Conservation (phyloP, 2,888 invertebrate genomes). For the Trichopoda pennipes region DNA sequence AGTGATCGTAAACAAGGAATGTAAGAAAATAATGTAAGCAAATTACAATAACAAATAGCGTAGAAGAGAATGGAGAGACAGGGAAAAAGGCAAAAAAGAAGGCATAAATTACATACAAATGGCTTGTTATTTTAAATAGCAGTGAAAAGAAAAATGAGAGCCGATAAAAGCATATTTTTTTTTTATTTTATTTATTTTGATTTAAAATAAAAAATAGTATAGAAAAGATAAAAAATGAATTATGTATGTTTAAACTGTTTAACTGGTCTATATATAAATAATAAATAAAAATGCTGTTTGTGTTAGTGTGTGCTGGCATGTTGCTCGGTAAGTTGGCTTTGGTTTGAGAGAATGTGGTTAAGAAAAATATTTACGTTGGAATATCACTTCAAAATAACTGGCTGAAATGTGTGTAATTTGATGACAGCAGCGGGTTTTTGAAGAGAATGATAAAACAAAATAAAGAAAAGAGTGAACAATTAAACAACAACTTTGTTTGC, state of each 20-base stretch:
- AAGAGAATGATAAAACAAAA: conserved; percentile 24
- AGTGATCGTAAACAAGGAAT: conserved; percentile 35
- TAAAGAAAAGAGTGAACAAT: conserved; percentile 28
- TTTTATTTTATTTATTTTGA: conserved; percentile 6
- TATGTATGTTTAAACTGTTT: conserved; percentile 32
- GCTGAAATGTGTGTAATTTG: conserved; percentile 66
- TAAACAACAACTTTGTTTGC: conserved; percentile 7
- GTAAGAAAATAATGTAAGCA: conserved; percentile 15
- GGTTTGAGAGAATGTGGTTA: conserved; percentile 59
- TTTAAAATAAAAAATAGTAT: neutral
- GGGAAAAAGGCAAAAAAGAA: neutral
- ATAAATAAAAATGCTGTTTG: conserved; percentile 1
- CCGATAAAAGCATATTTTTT: neutral
- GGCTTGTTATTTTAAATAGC: conserved; percentile 7
- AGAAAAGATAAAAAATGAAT: conserved; percentile 20
- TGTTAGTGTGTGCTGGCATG: conserved; percentile 31
- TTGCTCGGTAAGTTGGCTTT: conserved; percentile 43
- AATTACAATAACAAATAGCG: conserved; percentile 8
- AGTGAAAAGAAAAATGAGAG: conserved; percentile 50
- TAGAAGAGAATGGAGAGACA: neutral
- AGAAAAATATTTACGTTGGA: conserved; percentile 57
- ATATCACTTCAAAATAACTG: conserved; percentile 67
- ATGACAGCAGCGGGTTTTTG: conserved; percentile 57
- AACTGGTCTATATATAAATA: conserved; percentile 37
- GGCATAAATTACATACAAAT: neutral